Conservation (phyloP, 2,797 vertebrate genomes). For the Sebastes nivosus region DNA sequence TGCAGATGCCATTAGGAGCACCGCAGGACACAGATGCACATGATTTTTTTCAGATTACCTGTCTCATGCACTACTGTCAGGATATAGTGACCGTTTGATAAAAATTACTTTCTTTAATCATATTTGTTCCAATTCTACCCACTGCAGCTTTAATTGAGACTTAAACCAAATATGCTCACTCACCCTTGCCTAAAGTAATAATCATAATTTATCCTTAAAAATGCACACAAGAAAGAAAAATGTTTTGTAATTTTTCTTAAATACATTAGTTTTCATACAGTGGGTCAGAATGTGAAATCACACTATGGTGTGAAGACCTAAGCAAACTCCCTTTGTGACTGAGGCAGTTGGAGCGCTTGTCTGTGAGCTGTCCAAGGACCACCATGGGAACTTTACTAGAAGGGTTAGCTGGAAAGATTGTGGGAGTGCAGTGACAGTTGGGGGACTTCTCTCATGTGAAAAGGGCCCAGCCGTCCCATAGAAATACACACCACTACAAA, state of each 20-base stretch:
- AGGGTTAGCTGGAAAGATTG: slow-evolving; percentile 87
- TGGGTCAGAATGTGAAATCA: slow-evolving; percentile 24
- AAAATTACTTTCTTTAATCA: no score
- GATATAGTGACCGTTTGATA: no score
- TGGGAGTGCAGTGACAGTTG: slow-evolving; percentile 80
- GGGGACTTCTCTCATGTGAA: slow-evolving; percentile 81
- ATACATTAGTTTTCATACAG: background rate
- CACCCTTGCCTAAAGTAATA: background rate
- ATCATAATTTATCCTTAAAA: background rate
- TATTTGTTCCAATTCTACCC: no score
- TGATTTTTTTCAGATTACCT: no score
- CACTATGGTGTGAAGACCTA: slow-evolving; percentile 36
- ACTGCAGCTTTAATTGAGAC: background rate
- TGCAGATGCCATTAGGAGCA: no score
- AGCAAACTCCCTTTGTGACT: slow-evolving; percentile 48
- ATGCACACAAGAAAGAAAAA: background rate
- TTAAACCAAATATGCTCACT: background rate
- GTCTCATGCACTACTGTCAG: no score
- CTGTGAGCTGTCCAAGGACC: slow-evolving; percentile 81
- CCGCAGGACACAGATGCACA: no score
- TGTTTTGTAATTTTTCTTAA: background rate
- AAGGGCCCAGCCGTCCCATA: slow-evolving; percentile 49
- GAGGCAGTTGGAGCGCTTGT: slow-evolving; percentile 53
- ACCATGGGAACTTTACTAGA: slow-evolving; percentile 88
- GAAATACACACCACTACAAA: slow-evolving; percentile 68